phyloP scores from a whole-genome alignment of 53 echinoderm and acorn worm genomes.

The Astropecten irregularis region DNA sequence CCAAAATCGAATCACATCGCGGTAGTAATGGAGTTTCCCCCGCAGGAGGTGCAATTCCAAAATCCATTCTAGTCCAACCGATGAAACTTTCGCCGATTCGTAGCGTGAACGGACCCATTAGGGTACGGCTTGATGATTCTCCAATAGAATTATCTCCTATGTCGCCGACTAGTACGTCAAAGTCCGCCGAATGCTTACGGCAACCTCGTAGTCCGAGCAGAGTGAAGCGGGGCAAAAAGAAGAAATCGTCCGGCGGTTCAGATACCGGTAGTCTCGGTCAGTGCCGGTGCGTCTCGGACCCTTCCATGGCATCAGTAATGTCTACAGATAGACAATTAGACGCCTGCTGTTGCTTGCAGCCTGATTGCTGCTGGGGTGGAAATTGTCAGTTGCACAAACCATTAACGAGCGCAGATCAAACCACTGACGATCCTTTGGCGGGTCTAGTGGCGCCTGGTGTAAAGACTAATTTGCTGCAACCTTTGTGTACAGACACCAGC shows the following conservation, averaged over 20 bases:
- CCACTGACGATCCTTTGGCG: constrained; percentile 7
- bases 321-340: constrained; percentile 5
- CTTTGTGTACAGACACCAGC: neutral
- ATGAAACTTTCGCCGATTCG: constrained; percentile 73
- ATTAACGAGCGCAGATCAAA: constrained; percentile 16
- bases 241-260: neutral
- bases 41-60: constrained; percentile 41
- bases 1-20: constrained; percentile 12
- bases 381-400: constrained; percentile 20
- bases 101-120: constrained; percentile 74
- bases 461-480: neutral
- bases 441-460: constrained; percentile 1
- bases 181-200: constrained; percentile 59
- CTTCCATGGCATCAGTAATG: constrained; percentile 1
- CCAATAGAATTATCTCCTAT: constrained; percentile 51
- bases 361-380: constrained; percentile 45
- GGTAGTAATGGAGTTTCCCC: neutral
- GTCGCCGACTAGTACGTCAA: neutral
- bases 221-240: constrained; percentile 32
- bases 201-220: constrained; percentile 26
- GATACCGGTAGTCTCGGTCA: neutral
- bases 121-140: constrained; percentile 34
- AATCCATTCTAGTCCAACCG: constrained; percentile 57
- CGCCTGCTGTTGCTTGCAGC: constrained; percentile 43
- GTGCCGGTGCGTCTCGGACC: constrained; percentile 44